Base-by-base conservation (phyloP, 1,140 invertebrate genomes). In the Aphidius ervi region DNA sequence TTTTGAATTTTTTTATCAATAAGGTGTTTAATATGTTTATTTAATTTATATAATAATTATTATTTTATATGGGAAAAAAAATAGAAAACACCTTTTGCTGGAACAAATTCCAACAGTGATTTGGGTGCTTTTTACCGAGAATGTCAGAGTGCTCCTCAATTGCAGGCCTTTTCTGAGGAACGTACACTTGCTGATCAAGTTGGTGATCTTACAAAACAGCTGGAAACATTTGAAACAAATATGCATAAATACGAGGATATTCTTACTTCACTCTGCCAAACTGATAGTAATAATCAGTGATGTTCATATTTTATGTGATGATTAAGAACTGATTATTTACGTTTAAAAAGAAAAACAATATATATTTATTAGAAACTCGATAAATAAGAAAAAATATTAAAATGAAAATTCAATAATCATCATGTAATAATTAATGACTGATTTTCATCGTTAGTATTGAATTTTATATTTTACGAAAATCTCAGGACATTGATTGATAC, bases 61-160 rank as follows among this genome's bases (percentile, higher is more conserved):
- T 56, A 61, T 70, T 64, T 55, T 64, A 64, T 56, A 59, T 61
- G 81, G 80, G n/a, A 2, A 45, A 9, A 23, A 40, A 20, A 9
- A 23, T 71, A 85, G 83, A 84, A 83, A 80, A 82, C 83, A 46
- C 84, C 84, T 7, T 87, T 85, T 63, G 84, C 84, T 39, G 79
- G 75, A 37, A 78, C 76, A 20, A 84, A 81, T 63, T 79, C 80
- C n/a, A 77, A 81, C 58, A 81, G 82, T 58, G 90, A 92, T 73
- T 79, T 93, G 58, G 87, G 88, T 45, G 82, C 85, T 58, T 92
- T 93, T 77, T 92, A 90, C 76, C 79, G 86, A 5, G 88, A 92
- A 68, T 92, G 89, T 76, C 88, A 91, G 74, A 84, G 83, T 68
- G 90, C 90, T 6, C 90, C 89, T 0, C 85, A 85, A 42, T 75